Evolutionary conservation across 2,113 vertebrate species (phyloP).

Genomic region (Phycodurus eques): DNA sequence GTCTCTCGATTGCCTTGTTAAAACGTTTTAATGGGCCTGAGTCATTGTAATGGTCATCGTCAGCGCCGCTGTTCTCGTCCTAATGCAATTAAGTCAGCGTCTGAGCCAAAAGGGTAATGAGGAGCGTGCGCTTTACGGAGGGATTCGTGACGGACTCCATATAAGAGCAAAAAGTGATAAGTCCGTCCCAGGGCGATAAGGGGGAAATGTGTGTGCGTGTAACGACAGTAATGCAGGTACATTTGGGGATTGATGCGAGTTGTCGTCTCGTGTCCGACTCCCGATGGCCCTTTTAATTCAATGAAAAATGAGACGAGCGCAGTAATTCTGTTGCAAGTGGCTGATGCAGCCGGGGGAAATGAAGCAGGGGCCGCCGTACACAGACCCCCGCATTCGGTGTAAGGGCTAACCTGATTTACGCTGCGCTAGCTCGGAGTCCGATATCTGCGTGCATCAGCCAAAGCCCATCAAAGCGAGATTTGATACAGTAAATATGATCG

Average conservation of each 20-base stretch:
- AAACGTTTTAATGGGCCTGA: conserved; percentile 31
- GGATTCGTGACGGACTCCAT: conserved; percentile 10
- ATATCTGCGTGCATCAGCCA: conserved; percentile 57
- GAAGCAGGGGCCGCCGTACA: conserved; percentile 53
- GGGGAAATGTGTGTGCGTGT: conserved; percentile 5
- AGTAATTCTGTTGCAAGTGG: conserved; percentile 70
- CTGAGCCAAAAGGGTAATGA: conserved; percentile 48
- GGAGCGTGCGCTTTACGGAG: conserved; percentile 13
- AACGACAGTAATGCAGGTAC: conserved; percentile 34
- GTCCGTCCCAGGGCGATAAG: conserved; percentile 5
- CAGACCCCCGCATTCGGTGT: conserved; percentile 59
- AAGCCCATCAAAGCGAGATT: conserved; percentile 62
- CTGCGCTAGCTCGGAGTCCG: conserved; percentile 54
- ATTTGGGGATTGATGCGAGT: conserved; percentile 55
- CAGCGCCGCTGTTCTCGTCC: conserved; percentile 29
- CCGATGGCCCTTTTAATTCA: conserved; percentile 69
- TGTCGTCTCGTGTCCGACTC: conserved; percentile 61
- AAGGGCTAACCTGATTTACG: conserved; percentile 64
- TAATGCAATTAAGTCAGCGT: conserved; percentile 41
- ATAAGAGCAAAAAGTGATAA: conserved; percentile 23
- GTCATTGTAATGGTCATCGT: conserved; percentile 33
- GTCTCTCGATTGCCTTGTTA: conserved; percentile 13
- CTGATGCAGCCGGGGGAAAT: conserved; percentile 66
- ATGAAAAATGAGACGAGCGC: conserved; percentile 71
- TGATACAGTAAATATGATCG: conserved; percentile 59